Conservation (phyloP, 2,888 invertebrate species). For the Maniola hyperantus region DNA sequence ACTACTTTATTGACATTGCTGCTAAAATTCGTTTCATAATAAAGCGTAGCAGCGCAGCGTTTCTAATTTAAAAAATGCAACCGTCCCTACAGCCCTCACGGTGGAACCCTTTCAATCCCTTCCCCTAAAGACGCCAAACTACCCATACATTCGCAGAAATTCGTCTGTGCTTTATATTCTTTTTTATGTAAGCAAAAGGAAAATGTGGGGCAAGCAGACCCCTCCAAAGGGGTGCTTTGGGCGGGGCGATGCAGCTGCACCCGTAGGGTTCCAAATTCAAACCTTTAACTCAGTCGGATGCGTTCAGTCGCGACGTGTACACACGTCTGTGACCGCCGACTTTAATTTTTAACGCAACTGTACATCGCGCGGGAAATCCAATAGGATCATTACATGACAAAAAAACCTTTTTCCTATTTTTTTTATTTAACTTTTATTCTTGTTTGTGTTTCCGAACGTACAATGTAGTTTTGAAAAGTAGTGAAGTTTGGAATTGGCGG, state of each 20-base stretch:
- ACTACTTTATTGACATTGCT: neutral
- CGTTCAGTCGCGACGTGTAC: constrained; percentile 73
- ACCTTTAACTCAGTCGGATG: constrained; percentile 52
- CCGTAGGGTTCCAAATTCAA: constrained; percentile 61
- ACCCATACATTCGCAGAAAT: constrained; percentile 53
- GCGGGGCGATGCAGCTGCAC: constrained; percentile 78
- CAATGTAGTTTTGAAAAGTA: constrained; percentile 49
- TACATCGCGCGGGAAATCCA: constrained; percentile 49
- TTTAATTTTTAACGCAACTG: constrained; percentile 43
- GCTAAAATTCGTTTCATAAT: neutral
- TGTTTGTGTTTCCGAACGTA: constrained; percentile 38
- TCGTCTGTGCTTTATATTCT: constrained; percentile 55
- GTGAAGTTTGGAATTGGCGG: constrained; percentile 73
- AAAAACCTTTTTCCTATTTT: constrained; percentile 27
- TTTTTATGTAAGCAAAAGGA: constrained; percentile 71
- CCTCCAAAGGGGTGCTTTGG: constrained; percentile 65
- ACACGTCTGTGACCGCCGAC: constrained; percentile 53
- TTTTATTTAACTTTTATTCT: constrained; percentile 35
- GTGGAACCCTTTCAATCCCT: constrained; percentile 53
- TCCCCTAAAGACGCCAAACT: constrained; percentile 52
- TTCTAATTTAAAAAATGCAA: constrained; percentile 32
- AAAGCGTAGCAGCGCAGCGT: constrained; percentile 19
- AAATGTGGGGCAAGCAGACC: constrained; percentile 64
- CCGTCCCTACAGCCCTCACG: constrained; percentile 47
- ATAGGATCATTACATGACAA: constrained; percentile 28